Conservation (phyloP, 2,888 invertebrate genomes). For the Lepidocyrtinus sp. region DNA sequence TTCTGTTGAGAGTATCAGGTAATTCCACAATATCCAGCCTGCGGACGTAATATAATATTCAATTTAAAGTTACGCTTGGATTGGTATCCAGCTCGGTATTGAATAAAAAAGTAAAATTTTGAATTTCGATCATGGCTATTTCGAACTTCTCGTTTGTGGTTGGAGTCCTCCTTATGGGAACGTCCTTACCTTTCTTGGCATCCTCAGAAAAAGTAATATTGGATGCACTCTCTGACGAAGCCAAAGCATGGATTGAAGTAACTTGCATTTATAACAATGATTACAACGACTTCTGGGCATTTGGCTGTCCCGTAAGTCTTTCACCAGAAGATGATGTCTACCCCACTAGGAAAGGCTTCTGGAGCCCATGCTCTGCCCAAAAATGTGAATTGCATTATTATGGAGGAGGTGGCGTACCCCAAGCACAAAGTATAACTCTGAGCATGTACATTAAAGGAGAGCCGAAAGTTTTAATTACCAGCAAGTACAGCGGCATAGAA, state of each 20-base stretch:
- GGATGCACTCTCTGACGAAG: neutral
- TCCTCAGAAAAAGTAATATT: neutral
- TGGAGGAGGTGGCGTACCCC: neutral
- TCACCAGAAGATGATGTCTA: neutral
- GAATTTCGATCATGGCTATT: no score
- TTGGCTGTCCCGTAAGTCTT: slow-evolving; percentile 12
- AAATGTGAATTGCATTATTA: slow-evolving; percentile 27
- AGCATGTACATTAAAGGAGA: slow-evolving; percentile 13
- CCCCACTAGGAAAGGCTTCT: slow-evolving; percentile 19
- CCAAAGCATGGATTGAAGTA: slow-evolving; percentile 19
- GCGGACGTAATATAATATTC: no score
- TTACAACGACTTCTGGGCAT: slow-evolving; percentile 36
- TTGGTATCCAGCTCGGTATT: no score
- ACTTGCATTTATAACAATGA: slow-evolving; percentile 26
- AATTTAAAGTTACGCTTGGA: no score
- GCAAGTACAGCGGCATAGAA: slow-evolving; percentile 25
- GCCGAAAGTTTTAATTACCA: neutral
- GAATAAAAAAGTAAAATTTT: no score
- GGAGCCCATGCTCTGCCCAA: slow-evolving; percentile 22
- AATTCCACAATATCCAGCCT: no score
- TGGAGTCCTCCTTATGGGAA: neutral
- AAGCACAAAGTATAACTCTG: slow-evolving; percentile 9
- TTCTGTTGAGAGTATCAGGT: no score
- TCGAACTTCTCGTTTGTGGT: neutral
- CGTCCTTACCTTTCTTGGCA: neutral